Evolutionary conservation across 2,797 vertebrate species (phyloP).

Genomic region (Melanotaenia nigrans): DNA sequence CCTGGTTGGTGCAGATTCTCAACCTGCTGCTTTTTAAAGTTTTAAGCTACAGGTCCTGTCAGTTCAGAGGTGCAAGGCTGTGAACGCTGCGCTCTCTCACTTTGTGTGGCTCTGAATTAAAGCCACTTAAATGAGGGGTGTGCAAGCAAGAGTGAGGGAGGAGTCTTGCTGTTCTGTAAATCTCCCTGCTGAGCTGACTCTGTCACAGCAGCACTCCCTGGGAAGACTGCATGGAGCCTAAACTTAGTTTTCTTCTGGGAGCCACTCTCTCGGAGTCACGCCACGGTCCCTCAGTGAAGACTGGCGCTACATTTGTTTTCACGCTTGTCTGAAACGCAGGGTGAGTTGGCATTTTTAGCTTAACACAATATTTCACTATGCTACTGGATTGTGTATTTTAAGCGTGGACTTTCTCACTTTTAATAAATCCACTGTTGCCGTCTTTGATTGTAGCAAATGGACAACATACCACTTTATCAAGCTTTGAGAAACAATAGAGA

Average conservation of each 20-base stretch:
- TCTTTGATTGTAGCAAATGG: neutral
- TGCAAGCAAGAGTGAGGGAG: slow-evolving; percentile 35
- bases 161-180: slow-evolving; percentile 39
- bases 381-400: neutral
- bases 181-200: slow-evolving; percentile 51
- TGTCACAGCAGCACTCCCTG: slow-evolving; percentile 43
- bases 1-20: neutral
- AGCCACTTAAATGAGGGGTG: slow-evolving; percentile 39
- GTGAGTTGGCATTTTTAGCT: slow-evolving; percentile 51
- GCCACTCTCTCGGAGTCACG: slow-evolving; percentile 12
- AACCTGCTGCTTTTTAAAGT: neutral
- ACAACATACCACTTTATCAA: neutral
- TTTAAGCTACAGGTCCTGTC: neutral
- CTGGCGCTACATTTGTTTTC: slow-evolving; percentile 14
- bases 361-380: neutral
- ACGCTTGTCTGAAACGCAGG: slow-evolving; percentile 18
- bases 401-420: neutral
- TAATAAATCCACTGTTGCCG: neutral
- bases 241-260: slow-evolving; percentile 52
- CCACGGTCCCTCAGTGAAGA: slow-evolving; percentile 17
- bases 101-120: slow-evolving; percentile 18
- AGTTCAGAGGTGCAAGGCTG: neutral
- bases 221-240: slow-evolving; percentile 52
- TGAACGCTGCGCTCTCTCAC: neutral
- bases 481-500: neutral